Evolutionary conservation across 1,140 invertebrate species (phyloP).

Genomic region (Bombus waltoni): DNA sequence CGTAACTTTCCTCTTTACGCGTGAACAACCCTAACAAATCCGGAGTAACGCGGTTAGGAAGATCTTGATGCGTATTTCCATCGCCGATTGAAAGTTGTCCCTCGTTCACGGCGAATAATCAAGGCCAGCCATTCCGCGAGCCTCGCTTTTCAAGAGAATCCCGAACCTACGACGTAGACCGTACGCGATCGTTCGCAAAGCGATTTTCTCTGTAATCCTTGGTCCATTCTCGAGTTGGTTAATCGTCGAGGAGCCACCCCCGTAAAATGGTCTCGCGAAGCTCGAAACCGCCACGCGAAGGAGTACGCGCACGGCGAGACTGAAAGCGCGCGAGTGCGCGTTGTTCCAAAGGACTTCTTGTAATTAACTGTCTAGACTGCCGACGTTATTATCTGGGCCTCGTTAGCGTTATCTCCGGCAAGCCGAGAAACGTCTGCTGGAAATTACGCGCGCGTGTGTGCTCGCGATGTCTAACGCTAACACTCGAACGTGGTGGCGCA

Average conservation of each 20-base stretch:
- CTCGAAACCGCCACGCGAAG: conserved; percentile 17
- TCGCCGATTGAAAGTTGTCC: background rate
- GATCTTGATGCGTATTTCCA: background rate
- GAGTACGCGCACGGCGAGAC: conserved; percentile 13
- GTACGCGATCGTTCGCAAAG: background rate
- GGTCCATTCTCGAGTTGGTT: conserved; percentile 32
- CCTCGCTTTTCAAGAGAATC: background rate
- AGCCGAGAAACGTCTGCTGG: conserved; percentile 66
- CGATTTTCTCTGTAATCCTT: conserved; percentile 11
- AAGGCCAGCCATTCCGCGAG: background rate
- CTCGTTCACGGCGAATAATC: background rate
- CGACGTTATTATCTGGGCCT: conserved; percentile 71
- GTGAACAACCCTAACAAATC: background rate
- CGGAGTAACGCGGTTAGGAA: background rate
- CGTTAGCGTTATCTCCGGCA: conserved; percentile 72
- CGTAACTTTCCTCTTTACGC: background rate
- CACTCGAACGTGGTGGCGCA: background rate
- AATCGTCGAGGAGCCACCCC: conserved; percentile 10
- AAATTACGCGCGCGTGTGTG: conserved; percentile 48
- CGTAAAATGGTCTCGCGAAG: background rate
- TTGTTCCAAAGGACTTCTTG: conserved; percentile 66
- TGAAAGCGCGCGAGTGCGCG: conserved; percentile 42
- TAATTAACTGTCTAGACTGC: conserved; percentile 75
- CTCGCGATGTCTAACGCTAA: conserved; percentile 10
- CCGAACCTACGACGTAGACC: too few relatives aligned